phyloP scores from a whole-genome alignment of 1,140 invertebrate genomes.

The Subanguina moxae region DNA sequence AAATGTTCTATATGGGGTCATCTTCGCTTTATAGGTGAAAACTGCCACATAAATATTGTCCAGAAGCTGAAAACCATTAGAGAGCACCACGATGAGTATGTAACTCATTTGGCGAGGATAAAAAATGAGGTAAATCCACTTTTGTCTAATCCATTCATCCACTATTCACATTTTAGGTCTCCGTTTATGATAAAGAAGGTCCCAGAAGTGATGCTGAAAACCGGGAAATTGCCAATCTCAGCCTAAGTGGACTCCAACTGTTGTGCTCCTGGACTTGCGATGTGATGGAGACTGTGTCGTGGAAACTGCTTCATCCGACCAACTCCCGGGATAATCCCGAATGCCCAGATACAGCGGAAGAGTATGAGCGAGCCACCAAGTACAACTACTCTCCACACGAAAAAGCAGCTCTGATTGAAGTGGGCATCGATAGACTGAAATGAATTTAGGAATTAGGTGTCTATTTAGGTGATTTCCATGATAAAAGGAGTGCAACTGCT shows the following conservation, averaged over 20 bases:
- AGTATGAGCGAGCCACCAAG: conserved; percentile 93
- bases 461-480: conserved; percentile 76
- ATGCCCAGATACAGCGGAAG: conserved; percentile 91
- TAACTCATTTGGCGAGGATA: conserved; percentile 88
- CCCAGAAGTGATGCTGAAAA: conserved; percentile 83
- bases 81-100: conserved; percentile 94
- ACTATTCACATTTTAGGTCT: conserved; percentile 37
- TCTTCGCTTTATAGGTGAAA: conserved; percentile 45
- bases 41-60: conserved; percentile 91
- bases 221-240: conserved; percentile 82
- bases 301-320: conserved; percentile 95
- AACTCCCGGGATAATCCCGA: conserved; percentile 92
- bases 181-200: conserved; percentile 65
- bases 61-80: conserved; percentile 87
- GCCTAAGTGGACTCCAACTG: conserved; percentile 82
- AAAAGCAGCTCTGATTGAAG: conserved; percentile 85
- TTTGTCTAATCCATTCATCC: too few relatives aligned
- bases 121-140: conserved; percentile 74
- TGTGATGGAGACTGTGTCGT: conserved; percentile 82
- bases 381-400: conserved; percentile 97
- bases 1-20: background rate
- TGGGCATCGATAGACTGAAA: too few relatives aligned
- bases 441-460: conserved; percentile 22
- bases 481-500: conserved; percentile 96
- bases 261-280: conserved; percentile 94